phyloP scores from a whole-genome alignment of 1,140 invertebrate genomes.

The Nasonia vitripennis region DNA sequence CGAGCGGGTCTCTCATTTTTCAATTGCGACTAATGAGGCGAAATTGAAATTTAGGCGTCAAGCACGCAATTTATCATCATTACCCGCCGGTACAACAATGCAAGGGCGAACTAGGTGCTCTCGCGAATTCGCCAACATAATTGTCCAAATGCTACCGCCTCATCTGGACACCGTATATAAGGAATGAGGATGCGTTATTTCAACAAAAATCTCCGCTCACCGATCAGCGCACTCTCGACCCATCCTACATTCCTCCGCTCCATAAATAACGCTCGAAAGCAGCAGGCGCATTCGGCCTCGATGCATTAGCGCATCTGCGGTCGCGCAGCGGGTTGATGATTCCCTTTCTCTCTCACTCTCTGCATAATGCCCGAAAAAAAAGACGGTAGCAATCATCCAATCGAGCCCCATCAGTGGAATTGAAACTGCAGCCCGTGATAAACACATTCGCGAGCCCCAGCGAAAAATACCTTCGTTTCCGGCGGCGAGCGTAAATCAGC shows the following conservation, averaged over 20 bases:
- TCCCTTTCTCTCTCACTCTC: no score
- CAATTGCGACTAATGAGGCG: constrained; percentile 37
- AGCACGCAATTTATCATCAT: neutral
- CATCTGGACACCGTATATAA: neutral
- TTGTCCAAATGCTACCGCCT: neutral
- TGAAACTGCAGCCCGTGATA: constrained; percentile 22
- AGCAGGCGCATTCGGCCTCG: neutral
- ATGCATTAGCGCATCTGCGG: neutral
- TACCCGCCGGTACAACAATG: neutral
- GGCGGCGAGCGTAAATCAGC: constrained; percentile 32
- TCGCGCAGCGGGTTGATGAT: neutral
- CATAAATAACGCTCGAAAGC: neutral
- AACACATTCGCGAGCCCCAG: neutral
- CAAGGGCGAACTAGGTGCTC: neutral
- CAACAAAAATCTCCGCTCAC: neutral
- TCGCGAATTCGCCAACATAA: neutral
- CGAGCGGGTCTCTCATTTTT: constrained; percentile 13
- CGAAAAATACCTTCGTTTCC: constrained; percentile 24
- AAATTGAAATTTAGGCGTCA: constrained; percentile 43
- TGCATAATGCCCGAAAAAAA: neutral
- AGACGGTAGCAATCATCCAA: constrained; percentile 24
- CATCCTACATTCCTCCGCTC: no score
- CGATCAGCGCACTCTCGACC: neutral
- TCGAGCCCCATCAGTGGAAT: constrained; percentile 40
- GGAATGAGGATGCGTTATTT: neutral